phyloP scores from a whole-genome alignment of 2,113 vertebrate species.

The Larimichthys polyactis region DNA sequence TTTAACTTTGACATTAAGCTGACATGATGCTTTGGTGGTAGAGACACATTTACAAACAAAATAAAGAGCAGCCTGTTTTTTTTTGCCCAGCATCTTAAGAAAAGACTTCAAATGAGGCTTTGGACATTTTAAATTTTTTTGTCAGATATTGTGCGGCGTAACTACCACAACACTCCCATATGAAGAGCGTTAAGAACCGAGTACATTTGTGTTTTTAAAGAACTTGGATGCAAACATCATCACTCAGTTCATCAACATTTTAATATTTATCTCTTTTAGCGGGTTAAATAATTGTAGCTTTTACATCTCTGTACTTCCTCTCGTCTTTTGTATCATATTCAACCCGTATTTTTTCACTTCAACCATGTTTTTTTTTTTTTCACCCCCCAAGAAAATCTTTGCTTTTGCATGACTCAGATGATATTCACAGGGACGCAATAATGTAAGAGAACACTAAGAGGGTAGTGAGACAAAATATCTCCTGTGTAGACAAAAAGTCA shows the following conservation, averaged over 20 bases:
- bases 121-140: background rate
- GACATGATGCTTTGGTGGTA: background rate
- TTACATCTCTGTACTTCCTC: too few species aligned
- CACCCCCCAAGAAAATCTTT: background rate
- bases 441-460: background rate
- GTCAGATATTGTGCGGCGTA: background rate
- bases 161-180: background rate
- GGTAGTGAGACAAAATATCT: background rate
- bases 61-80: too few species aligned
- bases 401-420: conserved; percentile 8
- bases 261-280: background rate
- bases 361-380: background rate
- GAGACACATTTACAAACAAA: background rate
- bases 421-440: background rate
- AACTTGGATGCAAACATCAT: background rate
- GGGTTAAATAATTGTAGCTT: background rate
- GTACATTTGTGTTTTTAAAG: background rate
- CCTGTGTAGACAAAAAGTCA: background rate
- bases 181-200: too few species aligned
- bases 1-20: background rate
- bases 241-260: background rate
- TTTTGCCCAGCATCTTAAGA: too few species aligned
- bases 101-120: background rate
- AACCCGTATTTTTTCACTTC: background rate
- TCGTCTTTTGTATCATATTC: background rate